A percentile compares a stretch with the other conserved stretches of the same genome.
phyloP scores from a whole-genome alignment of 2,888 invertebrate genomes.

The Netelia melanura region DNA sequence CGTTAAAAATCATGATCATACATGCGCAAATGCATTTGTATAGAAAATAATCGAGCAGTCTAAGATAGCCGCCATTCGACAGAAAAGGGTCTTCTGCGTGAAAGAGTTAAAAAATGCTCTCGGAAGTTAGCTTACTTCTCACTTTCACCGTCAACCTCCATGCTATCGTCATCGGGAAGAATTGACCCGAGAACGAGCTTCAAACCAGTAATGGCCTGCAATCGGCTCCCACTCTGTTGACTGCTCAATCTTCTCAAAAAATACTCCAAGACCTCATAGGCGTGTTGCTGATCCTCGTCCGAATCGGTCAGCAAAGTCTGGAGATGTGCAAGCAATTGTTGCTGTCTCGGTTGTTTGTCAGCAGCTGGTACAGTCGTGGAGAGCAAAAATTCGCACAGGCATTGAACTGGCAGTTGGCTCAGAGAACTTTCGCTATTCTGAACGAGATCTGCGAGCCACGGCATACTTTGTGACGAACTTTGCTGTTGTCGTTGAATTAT shows the following conservation, averaged over 20 bases:
- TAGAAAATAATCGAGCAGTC: too few species aligned
- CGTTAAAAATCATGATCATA: too few species aligned
- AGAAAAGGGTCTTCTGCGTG: neutral
- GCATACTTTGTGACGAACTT: constrained; percentile 97
- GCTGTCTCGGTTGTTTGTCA: constrained; percentile 90
- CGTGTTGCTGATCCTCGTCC: constrained; percentile 87
- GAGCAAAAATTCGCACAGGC: constrained; percentile 97
- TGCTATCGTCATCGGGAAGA: constrained; percentile 84
- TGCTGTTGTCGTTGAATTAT: constrained; percentile 94
- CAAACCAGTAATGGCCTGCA: constrained; percentile 91
- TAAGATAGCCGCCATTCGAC: too few species aligned
- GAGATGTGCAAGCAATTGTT: constrained; percentile 90
- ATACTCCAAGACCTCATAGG: constrained; percentile 95
- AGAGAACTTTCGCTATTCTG: constrained; percentile 95
- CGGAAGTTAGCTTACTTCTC: constrained; percentile 74
- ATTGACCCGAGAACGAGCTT: constrained; percentile 89
- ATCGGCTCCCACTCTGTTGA: constrained; percentile 91
- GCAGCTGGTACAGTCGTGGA: constrained; percentile 88
- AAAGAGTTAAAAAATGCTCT: neutral
- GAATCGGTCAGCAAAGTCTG: constrained; percentile 87
- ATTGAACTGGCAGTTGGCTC: constrained; percentile 97
- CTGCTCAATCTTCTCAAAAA: constrained; percentile 94
- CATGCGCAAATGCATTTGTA: too few species aligned
- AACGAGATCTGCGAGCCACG: constrained; percentile 97
- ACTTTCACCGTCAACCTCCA: constrained; percentile 81